Percentiles rank a stretch among this genome's conserved stretches.
Conservation (phyloP, 2,797 vertebrate species). For the Sparidentex hasta region DNA sequence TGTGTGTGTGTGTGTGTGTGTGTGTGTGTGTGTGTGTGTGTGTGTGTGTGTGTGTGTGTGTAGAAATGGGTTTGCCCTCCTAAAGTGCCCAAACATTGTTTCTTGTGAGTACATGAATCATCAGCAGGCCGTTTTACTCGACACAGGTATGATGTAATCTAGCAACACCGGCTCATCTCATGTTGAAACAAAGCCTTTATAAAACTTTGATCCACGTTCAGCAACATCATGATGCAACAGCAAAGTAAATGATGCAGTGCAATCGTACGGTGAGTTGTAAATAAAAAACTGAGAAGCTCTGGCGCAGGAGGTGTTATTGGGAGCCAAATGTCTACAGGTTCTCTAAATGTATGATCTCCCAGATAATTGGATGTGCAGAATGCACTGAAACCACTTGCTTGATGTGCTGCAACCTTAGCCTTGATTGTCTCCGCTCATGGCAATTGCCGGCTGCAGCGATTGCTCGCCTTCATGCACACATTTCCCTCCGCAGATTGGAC, state of each 20-base stretch:
- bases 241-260: constrained; percentile 42
- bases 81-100: constrained; percentile 1
- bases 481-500: constrained; percentile 66
- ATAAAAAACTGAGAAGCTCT: constrained; percentile 27
- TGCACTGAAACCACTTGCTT: constrained; percentile 62
- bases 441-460: constrained; percentile 55
- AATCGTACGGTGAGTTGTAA: constrained; percentile 35
- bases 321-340: constrained; percentile 45
- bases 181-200: constrained; percentile 20
- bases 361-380: constrained; percentile 67
- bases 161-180: constrained; percentile 12
- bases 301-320: constrained; percentile 30
- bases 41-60: too few relatives aligned
- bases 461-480: constrained; percentile 57
- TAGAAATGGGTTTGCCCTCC: neutral
- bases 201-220: constrained; percentile 22
- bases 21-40: too few relatives aligned
- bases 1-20: too few relatives aligned
- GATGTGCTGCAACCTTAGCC: constrained; percentile 58
- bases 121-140: constrained; percentile 1
- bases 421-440: constrained; percentile 70
- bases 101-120: neutral
- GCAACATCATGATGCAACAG: constrained; percentile 21
- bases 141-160: constrained; percentile 26
- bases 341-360: constrained; percentile 60